Evolutionary conservation across 2,797 vertebrate species (phyloP), one percentile per base, ranked within the genome.

Genomic region (Heliangelus exortis): DNA sequence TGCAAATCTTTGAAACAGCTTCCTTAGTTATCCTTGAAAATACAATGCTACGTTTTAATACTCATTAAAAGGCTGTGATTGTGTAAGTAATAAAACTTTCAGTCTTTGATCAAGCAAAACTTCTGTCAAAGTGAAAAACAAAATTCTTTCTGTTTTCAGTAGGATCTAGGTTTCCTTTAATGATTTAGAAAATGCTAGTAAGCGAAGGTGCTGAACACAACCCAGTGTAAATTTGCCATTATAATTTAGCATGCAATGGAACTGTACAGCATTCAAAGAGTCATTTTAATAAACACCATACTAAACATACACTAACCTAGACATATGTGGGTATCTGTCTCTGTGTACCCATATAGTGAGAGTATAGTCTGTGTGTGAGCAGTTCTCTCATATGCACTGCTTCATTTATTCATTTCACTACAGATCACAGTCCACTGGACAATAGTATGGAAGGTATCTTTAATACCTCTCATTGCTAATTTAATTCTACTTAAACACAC

Each of bases 401-500:
- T 96, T 98, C 97, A 97, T 98, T 98, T 98, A 98, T 97, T 98
- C 97, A 97, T 97, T 97, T 97, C 92, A 65, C 94, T 95, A 97
- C 87, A 96, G 97, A 98, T 93, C 97, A 97, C 97, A 97, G 96
- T 97, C 96, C 97, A 95, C 94, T 97, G 97, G 98, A 98, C 96
- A 98, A 97, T 96, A 96, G 93, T 93, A 98, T 95, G 96, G 97
- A 96, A 98, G 97, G 97, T 97, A 98, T 97, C 97, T 98, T 98
- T 98, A 98, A 98, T 98, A 98, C 98, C 97, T 98, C 97, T 97
- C 97, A 97, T 95, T 97, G 97, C 98, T 98, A 98, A 98, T 99
- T 98, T 98, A 98, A 98, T 98, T 98, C 98, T 98, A 97, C 97
- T 98, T 98, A 98, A 98, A 98, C 98, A 98, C 97, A 98, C 98